Evolutionary conservation across 2,797 vertebrate species (phyloP).

Genomic region (Acanthiza pusilla): DNA sequence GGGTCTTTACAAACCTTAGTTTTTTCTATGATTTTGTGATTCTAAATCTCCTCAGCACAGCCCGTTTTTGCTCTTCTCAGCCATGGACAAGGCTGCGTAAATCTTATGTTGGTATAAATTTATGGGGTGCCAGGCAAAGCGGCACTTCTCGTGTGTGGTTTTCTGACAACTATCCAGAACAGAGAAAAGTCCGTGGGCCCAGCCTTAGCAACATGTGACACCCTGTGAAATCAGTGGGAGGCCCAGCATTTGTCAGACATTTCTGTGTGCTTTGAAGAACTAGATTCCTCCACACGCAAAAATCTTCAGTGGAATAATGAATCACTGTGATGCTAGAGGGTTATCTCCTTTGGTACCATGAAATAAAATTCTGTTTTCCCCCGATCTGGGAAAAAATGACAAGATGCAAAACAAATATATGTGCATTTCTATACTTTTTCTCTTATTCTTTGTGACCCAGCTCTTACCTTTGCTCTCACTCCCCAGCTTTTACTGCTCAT

Average conservation of each 20-base stretch:
- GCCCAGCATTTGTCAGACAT: neutral
- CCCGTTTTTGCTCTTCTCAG: neutral
- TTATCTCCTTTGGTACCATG: neutral
- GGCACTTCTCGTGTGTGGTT: rapidly evolving
- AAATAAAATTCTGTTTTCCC: neutral
- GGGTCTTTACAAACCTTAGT: neutral
- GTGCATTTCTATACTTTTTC: neutral
- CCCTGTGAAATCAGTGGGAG: neutral
- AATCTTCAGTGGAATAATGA: neutral
- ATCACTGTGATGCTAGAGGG: neutral
- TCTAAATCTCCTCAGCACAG: neutral
- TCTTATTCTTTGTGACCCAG: neutral
- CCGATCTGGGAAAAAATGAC: neutral
- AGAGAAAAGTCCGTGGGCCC: neutral
- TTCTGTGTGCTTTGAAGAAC: neutral
- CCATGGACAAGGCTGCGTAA: neutral
- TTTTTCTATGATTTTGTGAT: neutral
- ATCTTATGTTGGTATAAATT: neutral
- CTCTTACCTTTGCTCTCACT: neutral
- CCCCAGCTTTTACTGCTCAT: neutral
- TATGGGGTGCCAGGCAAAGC: neutral
- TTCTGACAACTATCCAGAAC: neutral
- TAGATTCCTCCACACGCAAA: neutral
- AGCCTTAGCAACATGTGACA: neutral
- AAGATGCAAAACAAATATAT: neutral